Evolutionary conservation across 2,113 vertebrate species (phyloP).

Genomic region (Stictonetta naevosa): DNA sequence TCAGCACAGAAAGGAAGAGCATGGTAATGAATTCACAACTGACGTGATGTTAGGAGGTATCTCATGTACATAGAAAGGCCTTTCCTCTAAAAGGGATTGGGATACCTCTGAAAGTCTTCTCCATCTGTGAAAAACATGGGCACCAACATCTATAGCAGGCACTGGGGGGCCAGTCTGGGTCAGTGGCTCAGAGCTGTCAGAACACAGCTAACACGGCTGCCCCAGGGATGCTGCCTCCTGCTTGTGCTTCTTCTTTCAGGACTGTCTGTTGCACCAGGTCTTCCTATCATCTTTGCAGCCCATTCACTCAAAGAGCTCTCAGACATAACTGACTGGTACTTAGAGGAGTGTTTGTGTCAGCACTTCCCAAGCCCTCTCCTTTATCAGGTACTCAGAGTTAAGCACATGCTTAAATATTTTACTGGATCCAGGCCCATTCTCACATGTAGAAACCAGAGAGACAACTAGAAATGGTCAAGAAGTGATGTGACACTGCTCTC

Average conservation of each 20-base stretch:
- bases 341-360: slow-evolving; percentile 39
- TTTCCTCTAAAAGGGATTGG: neutral
- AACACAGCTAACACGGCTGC: neutral
- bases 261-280: neutral
- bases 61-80: accelerated
- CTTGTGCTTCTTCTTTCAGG: neutral
- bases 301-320: neutral
- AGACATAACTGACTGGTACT: neutral
- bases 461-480: slow-evolving; percentile 3
- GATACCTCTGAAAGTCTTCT: neutral
- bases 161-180: neutral
- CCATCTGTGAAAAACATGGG: neutral
- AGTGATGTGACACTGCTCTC: neutral
- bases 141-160: neutral
- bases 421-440: slow-evolving; percentile 58
- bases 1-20: neutral
- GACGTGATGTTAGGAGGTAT: neutral
- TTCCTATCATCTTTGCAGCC: neutral
- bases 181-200: neutral
- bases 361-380: slow-evolving; percentile 47
- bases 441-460: neutral
- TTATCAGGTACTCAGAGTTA: slow-evolving; percentile 61
- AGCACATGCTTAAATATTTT: slow-evolving; percentile 58
- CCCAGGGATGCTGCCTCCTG: accelerated
- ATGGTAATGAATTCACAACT: neutral